Evolutionary conservation across 2,888 invertebrate species (phyloP), one percentile per base, ranked within the genome.

Genomic region (Coleophora deauratella): DNA sequence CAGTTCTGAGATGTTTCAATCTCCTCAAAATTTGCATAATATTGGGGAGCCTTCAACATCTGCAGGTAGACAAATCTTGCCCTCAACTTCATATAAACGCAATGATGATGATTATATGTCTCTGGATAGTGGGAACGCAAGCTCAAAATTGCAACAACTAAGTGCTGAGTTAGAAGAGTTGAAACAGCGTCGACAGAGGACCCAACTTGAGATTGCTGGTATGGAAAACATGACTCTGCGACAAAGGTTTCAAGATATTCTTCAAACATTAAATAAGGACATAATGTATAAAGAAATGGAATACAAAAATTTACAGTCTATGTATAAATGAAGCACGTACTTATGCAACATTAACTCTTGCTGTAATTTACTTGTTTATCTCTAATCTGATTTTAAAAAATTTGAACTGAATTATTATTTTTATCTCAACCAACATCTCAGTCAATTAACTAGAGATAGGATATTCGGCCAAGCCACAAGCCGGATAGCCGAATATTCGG

Each of bases 151-250:
- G 42, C 88, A 88, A 34, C 90, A 91, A 51, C 65, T 94, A 9
- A 89, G 90, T 33, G 78, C 88, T 6, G 92, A 94, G 65, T 73
- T 94, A 33, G 87, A 88, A 9, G 92, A 93, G 46, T 72, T 94
- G 14, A 90, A 90, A 54, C 86, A 88, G n/a, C 87, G 91, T 44
- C 81, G 92, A 45, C 87, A 89, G 38, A 91, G 92, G 53, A 93
- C 94, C 55, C 93, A 94, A 58, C 86, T 89, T 39, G 93, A 94
- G 66, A 90, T 95, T 45, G 89, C 91, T 15, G 91, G 90, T 38
- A 92, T 94, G 54, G 93, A 94, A 65, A 95, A 95, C 70, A 86
- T 90, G 49, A 91, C 93, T n/a, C 71, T 95, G 9, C 85, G 92
- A 38, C 92, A 93, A 70, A 82, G 94, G 35, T 91, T 95, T 65